phyloP scores from a whole-genome alignment of 2,797 vertebrate species.

The Caiman crocodilus region DNA sequence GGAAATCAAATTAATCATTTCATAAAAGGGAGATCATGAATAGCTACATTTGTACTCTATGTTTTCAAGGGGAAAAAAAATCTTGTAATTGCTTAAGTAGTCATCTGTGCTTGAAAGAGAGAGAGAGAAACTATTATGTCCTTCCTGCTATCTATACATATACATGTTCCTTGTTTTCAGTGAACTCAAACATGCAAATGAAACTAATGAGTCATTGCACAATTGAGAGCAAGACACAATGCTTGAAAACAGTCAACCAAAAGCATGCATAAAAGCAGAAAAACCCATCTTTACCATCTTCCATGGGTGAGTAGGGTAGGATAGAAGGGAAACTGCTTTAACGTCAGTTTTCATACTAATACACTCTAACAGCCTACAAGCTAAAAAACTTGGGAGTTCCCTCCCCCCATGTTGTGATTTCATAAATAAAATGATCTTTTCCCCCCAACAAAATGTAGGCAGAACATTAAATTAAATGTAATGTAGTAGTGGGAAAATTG shows the following conservation, averaged over 20 bases:
- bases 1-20: neutral
- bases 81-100: neutral
- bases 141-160: neutral
- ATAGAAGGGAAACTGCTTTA: neutral
- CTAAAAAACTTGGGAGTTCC: neutral
- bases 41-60: neutral
- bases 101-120: neutral
- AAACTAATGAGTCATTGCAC: neutral
- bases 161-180: neutral
- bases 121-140: fast-evolving
- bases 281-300: neutral
- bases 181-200: neutral
- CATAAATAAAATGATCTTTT: neutral
- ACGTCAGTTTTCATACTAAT: neutral
- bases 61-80: neutral
- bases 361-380: neutral
- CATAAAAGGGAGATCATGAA: neutral
- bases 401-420: neutral
- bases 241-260: neutral
- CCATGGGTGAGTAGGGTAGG: fast-evolving
- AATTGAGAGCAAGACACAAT: neutral
- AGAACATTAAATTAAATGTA: too few species aligned
- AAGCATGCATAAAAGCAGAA: neutral
- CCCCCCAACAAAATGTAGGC: neutral
- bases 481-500: too few species aligned